Evolutionary conservation across 2,888 invertebrate genomes (phyloP).

Genomic region (Noctua janthe): DNA sequence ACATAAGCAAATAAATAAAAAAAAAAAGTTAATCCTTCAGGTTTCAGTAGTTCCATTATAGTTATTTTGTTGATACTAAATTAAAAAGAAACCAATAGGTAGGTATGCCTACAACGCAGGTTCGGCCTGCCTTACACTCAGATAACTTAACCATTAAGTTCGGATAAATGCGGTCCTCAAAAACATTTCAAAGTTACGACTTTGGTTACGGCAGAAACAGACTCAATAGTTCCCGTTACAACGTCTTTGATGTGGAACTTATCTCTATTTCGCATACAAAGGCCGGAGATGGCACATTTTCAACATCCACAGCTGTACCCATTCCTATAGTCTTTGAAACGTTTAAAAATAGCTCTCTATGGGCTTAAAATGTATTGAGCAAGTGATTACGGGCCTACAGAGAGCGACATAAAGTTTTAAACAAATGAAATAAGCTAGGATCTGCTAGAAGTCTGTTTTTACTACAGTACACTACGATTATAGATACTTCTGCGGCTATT

Average conservation of each 20-base stretch:
- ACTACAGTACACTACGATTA: slow-evolving; percentile 28
- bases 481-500: slow-evolving; percentile 42
- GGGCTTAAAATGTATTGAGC: slow-evolving; percentile 16
- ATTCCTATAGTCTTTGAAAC: slow-evolving; percentile 28
- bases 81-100: background rate
- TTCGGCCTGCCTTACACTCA: background rate
- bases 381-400: background rate
- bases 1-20: background rate
- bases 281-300: slow-evolving; percentile 40
- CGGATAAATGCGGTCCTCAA: background rate
- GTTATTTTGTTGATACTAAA: background rate
- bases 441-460: slow-evolving; percentile 13
- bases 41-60: background rate
- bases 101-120: too few relatives aligned
- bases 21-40: background rate
- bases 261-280: slow-evolving; percentile 50
- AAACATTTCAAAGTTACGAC: slow-evolving; percentile 24
- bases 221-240: slow-evolving; percentile 38
- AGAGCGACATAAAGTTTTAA: slow-evolving; percentile 17
- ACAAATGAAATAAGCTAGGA: slow-evolving; percentile 7
- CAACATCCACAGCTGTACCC: slow-evolving; percentile 30
- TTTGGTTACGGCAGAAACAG: slow-evolving; percentile 29
- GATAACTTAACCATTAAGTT: background rate
- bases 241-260: slow-evolving; percentile 42
- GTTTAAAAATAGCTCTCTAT: slow-evolving; percentile 35